Percentiles rank a stretch among this genome's conserved stretches.
These are phyloP conservation scores for Invenusta paracnida DNA, from an alignment of 2,888 invertebrate genomes.

Conservation along the genomic window DNA sequence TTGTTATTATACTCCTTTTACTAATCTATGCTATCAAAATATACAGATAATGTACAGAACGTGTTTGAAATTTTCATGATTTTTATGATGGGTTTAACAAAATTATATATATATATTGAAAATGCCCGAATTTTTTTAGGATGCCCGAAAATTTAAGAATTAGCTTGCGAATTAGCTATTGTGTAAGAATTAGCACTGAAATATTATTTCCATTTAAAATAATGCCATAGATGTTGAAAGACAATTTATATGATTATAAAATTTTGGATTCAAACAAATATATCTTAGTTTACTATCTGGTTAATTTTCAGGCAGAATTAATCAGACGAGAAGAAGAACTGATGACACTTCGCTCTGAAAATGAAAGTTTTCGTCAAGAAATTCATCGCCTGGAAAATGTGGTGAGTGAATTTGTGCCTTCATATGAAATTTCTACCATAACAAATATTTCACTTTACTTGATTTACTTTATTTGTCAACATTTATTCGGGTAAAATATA, in stretches of 20 bases:
- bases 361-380: not conserved
- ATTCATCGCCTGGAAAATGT: not conserved
- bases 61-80: not conserved
- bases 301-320: not conserved
- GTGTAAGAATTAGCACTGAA: too few species aligned
- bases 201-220: too few species aligned
- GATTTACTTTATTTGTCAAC: too few species aligned
- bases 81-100: not conserved
- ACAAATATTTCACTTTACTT: too few species aligned
- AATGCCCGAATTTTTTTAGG: not conserved
- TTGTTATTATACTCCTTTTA: not conserved
- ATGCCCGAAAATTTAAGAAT: not conserved
- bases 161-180: too few species aligned
- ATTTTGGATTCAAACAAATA: too few species aligned
- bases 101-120: not conserved
- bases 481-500: too few species aligned
- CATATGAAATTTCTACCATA: too few species aligned
- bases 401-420: not conserved
- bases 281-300: too few species aligned
- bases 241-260: too few species aligned
- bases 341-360: not conserved
- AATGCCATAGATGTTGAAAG: too few species aligned
- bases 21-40: not conserved
- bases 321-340: not conserved
- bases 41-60: not conserved